A percentile compares a stretch with the other conserved stretches of the same genome.
These are phyloP conservation scores for Tricholaema leucomelas DNA, from an alignment of 2,113 vertebrate species.

Conservation along the genomic window DNA sequence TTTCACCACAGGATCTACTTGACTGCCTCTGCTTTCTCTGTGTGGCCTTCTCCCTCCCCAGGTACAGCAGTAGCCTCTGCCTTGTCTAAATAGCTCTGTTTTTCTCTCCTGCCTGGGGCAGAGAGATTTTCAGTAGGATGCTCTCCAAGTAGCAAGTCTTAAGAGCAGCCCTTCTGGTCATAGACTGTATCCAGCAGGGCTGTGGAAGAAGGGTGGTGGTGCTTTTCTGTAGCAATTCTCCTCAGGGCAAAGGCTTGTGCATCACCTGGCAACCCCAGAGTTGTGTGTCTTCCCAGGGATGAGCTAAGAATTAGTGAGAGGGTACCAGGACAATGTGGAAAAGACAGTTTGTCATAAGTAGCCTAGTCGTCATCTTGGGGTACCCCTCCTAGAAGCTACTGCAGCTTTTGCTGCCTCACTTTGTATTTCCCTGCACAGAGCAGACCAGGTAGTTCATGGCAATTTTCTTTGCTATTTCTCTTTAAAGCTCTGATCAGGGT, in stretches of 20 bases:
- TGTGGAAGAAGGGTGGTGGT: fast-evolving
- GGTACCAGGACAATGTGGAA: neutral
- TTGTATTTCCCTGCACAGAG: neutral
- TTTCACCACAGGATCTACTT: neutral
- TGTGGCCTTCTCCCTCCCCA: neutral
- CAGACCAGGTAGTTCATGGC: fast-evolving
- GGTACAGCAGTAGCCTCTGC: neutral
- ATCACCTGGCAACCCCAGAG: neutral
- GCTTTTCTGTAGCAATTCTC: neutral
- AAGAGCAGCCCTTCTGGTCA: neutral
- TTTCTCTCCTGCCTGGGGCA: neutral
- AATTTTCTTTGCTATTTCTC: neutral
- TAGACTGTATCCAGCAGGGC: neutral
- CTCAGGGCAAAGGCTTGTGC: neutral
- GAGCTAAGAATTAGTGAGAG: neutral
- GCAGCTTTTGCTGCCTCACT: neutral
- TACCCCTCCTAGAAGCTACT: neutral
- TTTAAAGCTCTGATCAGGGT: neutral
- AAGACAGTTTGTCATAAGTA: neutral
- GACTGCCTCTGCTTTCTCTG: neutral
- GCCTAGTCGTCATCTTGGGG: neutral
- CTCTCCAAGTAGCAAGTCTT: neutral
- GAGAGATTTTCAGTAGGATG: neutral
- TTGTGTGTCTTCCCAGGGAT: neutral
- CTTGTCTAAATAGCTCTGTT: neutral